Percentiles rank a stretch among this genome's conserved stretches.
Conservation (phyloP, 2,113 vertebrate species). For the Ciconia maguari region DNA sequence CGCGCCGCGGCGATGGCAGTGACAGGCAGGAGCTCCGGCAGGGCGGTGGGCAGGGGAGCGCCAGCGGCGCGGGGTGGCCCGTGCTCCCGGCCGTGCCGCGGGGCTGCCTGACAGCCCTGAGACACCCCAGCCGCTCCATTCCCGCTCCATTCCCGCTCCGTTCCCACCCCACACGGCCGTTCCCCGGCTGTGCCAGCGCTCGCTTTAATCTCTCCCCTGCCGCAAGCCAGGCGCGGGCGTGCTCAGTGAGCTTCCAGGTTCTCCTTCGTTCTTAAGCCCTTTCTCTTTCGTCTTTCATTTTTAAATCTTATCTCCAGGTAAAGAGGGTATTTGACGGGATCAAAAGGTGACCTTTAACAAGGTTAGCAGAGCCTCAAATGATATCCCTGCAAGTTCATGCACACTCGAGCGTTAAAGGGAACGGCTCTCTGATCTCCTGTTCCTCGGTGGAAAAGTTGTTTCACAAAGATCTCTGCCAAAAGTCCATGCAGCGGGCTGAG, state of each 20-base stretch:
- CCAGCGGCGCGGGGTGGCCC: accelerated
- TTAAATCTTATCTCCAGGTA: slow-evolving; percentile 54
- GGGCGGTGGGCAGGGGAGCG: background rate
- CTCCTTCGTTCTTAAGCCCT: slow-evolving; percentile 34
- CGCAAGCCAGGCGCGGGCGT: accelerated
- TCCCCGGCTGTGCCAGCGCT: accelerated
- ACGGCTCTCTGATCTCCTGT: slow-evolving; percentile 30
- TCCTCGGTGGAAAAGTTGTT: slow-evolving; percentile 19
- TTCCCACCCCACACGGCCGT: background rate
- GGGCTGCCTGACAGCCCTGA: background rate
- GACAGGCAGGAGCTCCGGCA: background rate
- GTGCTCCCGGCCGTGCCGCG: accelerated
- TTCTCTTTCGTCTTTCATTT: slow-evolving; percentile 62
- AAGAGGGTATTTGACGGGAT: slow-evolving; percentile 39
- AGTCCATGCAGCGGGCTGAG: background rate
- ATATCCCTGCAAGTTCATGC: background rate
- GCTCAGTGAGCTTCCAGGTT: background rate
- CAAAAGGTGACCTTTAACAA: slow-evolving; percentile 53
- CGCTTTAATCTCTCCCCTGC: background rate
- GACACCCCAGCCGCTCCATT: accelerated
- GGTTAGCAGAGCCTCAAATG: slow-evolving; percentile 43
- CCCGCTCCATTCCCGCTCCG: background rate
- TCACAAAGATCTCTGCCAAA: slow-evolving; percentile 9
- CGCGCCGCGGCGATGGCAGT: accelerated
- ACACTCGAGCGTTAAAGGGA: background rate